phyloP scores from a whole-genome alignment of 2,888 invertebrate species.

The Hipparchia semele region DNA sequence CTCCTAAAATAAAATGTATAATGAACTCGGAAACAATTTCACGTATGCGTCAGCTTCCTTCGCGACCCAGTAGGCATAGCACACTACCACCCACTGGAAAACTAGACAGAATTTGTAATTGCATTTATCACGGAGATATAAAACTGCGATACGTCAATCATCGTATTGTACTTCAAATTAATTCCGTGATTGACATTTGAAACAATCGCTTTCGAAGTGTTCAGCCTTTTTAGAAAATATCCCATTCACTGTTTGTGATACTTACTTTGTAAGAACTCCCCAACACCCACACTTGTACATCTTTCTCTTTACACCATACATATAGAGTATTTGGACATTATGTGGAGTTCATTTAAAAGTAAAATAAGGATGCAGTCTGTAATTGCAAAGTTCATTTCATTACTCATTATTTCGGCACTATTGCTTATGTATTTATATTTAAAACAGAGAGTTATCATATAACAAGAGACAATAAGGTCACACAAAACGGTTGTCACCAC shows the following conservation, averaged over 20 bases:
- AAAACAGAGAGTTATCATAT: neutral
- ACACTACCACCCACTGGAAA: constrained; percentile 52
- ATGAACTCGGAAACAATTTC: constrained; percentile 49
- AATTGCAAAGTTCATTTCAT: neutral
- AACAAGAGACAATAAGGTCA: neutral
- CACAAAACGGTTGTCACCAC: neutral
- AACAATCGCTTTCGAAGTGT: constrained; percentile 57
- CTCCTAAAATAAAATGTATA: constrained; percentile 31
- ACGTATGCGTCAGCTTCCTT: constrained; percentile 65
- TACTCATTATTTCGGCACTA: constrained; percentile 44
- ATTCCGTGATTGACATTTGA: constrained; percentile 61
- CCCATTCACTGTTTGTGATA: constrained; percentile 27
- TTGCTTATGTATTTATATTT: constrained; percentile 44
- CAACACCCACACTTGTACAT: constrained; percentile 26
- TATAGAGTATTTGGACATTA: too few relatives aligned
- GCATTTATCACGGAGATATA: constrained; percentile 48
- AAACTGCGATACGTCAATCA: constrained; percentile 66
- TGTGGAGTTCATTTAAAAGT: constrained; percentile 37
- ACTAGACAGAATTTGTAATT: constrained; percentile 38
- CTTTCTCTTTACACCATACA: constrained; percentile 18
- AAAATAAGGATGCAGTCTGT: constrained; percentile 37
- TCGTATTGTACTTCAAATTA: constrained; percentile 60
- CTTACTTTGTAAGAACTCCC: constrained; percentile 19
- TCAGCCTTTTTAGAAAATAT: constrained; percentile 29
- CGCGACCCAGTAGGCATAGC: constrained; percentile 17